These are phyloP conservation scores for Neoseiulus cucumeris DNA, from an alignment of 1,140 invertebrate species.

Conservation along the genomic window DNA sequence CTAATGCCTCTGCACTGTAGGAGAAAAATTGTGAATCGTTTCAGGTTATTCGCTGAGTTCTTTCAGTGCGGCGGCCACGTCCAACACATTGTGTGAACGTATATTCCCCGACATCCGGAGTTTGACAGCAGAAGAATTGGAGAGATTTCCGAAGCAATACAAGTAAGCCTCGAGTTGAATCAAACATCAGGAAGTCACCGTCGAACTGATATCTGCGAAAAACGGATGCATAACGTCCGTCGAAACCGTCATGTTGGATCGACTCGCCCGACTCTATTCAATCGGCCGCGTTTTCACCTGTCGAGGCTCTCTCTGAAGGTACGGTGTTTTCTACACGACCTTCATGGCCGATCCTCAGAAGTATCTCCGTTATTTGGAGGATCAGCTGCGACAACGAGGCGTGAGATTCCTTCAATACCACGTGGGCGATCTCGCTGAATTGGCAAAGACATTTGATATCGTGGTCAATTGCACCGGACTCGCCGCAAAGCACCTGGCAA, in stretches of 20 bases:
- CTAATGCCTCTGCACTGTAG: too few species aligned
- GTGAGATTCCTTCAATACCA: constrained; percentile 35
- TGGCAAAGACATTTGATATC: constrained; percentile 44
- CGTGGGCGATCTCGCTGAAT: constrained; percentile 38
- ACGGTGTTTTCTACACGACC: constrained; percentile 52
- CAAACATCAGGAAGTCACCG: too few species aligned
- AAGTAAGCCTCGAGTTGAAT: constrained; percentile 34
- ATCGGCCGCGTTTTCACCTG: too few species aligned
- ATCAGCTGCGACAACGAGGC: constrained; percentile 33
- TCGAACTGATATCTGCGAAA: too few species aligned
- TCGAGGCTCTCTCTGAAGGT: constrained; percentile 16
- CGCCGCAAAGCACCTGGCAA: constrained; percentile 49
- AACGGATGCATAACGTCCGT: too few species aligned
- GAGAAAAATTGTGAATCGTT: not conserved
- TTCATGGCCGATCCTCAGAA: constrained; percentile 46
- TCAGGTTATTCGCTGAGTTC: not conserved
- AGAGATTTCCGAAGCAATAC: constrained; percentile 45
- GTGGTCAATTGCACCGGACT: constrained; percentile 75
- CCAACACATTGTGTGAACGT: constrained; percentile 29
- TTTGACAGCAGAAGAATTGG: constrained; percentile 42
- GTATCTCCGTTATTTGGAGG: constrained; percentile 35
- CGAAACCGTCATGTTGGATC: too few species aligned
- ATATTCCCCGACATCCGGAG: constrained; percentile 49
- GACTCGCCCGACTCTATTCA: too few species aligned
- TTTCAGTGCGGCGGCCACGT: not conserved